Evolutionary conservation across 2,888 invertebrate genomes (phyloP), one percentile per base, ranked within the genome.

Genomic region (Dyspetes luteomarginatus): DNA sequence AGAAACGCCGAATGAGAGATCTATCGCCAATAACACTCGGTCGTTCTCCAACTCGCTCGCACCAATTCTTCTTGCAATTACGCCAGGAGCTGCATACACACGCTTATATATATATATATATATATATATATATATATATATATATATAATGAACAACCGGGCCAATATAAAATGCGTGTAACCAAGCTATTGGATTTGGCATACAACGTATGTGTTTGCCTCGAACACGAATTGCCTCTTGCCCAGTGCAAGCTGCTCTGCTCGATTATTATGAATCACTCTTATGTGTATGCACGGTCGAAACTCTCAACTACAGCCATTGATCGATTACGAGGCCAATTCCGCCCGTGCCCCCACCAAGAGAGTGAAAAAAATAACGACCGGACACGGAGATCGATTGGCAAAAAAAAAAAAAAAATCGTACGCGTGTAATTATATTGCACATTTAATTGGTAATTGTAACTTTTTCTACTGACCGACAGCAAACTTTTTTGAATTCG

Each of bases 1-100:
- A 90, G 89, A 89, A 87, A 85, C 83, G 82, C 86, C 88, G 84
- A 88, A 88, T 85, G 82, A 85, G 78, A 86, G 86, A 87, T 89
- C 86, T 86, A 87, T 87, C 84, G 85, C 79, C 83, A 82, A 77
- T 82, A 83, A 83, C 83, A 30, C 52, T 83, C 80, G 68, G 19
- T 28, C 24, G 36, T 7, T 55, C 12, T 19, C 17, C 15, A 22
- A 50, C 48, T 78, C 50, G 50, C 52, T 55, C 55, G 28, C 0
- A 41, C 58, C 64, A 36, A 71, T 75, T 71, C 75, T 24, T 17
- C 69, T 22, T 60, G 71, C 71, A 80, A 80, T 80, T 80, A 75
- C 15, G 19, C 48, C 1, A 60, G 15, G 30, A 71, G 36, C 30
- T 22, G 12, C 22, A 22, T 9, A 48, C 50, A 19, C 30, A 30